Evolutionary conservation across 92 coral and sea anemone species (phyloP).

Genomic region (Galaxea fascicularis): DNA sequence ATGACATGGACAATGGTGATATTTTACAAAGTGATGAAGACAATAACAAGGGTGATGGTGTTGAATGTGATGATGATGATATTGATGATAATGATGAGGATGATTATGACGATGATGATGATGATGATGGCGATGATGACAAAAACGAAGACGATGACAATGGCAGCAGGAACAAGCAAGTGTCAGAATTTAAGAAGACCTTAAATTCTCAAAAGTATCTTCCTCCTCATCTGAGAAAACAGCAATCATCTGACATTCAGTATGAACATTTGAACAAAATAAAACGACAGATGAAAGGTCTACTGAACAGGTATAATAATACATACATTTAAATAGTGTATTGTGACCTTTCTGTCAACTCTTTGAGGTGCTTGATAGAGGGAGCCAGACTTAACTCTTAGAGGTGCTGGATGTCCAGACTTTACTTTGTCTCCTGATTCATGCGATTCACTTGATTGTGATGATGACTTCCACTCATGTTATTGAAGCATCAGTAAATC

Average conservation of each 20-base stretch:
- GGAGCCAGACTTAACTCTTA: too few species aligned
- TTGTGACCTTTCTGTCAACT: too few species aligned
- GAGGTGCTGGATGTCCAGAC: too few species aligned
- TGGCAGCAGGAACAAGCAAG: conserved; percentile 5
- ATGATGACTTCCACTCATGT: too few species aligned
- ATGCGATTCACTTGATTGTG: too few species aligned
- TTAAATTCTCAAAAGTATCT: conserved; percentile 62
- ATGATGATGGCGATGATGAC: conserved; percentile 19
- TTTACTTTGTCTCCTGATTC: too few species aligned
- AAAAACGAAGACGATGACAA: conserved; percentile 22
- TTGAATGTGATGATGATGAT: conserved; percentile 13
- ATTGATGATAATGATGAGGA: conserved; percentile 27
- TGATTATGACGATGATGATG: conserved; percentile 1
- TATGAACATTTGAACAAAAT: conserved; percentile 69
- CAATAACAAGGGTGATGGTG: conserved; percentile 4
- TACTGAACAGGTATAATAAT: conserved; percentile 79
- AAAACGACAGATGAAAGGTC: conserved; percentile 89
- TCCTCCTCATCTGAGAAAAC: conserved; percentile 87
- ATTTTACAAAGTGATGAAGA: not conserved
- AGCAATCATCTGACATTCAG: conserved; percentile 44
- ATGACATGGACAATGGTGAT: conserved; percentile 10
- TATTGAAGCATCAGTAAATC: too few species aligned
- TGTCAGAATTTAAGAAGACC: not conserved
- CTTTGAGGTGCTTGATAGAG: too few species aligned
- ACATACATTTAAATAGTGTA: too few species aligned